These are phyloP conservation scores for Danaus plexippus DNA, from an alignment of 1,140 invertebrate species.

Conservation along the genomic window DNA sequence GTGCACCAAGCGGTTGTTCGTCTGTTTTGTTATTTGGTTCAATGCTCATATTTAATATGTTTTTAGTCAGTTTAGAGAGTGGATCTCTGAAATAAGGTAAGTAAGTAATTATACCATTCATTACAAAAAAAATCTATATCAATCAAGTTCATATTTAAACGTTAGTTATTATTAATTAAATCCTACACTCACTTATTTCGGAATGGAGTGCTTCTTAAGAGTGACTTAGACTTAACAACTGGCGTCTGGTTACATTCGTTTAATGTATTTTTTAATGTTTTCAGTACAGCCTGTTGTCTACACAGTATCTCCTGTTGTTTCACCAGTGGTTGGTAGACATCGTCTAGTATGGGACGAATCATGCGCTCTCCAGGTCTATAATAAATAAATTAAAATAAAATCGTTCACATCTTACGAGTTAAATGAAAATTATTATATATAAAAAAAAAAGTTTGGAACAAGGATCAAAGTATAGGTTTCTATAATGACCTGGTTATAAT, in stretches of 20 bases:
- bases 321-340: constrained; percentile 78
- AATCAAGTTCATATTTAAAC: too few species aligned
- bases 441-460: too few species aligned
- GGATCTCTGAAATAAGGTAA: constrained; percentile 45
- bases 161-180: not conserved
- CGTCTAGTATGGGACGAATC: constrained; percentile 72
- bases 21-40: constrained; percentile 46
- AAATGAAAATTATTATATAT: too few species aligned
- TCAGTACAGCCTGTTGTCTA: constrained; percentile 67
- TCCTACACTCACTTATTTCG: constrained; percentile 43
- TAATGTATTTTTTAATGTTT: constrained; percentile 57
- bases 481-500: too few species aligned
- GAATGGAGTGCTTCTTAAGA: constrained; percentile 54
- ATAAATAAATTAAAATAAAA: constrained; percentile 31
- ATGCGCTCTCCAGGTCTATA: constrained; percentile 70
- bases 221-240: constrained; percentile 40
- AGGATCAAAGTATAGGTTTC: too few species aligned
- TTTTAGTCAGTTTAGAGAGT: constrained; percentile 61
- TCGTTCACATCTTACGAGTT: not conserved
- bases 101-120: too few species aligned
- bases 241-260: constrained; percentile 45
- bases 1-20: constrained; percentile 38
- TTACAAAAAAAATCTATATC: too few species aligned
- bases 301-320: constrained; percentile 75
- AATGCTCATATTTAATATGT: constrained; percentile 64